A percentile compares a stretch with the other conserved stretches of the same genome.
Conservation (phyloP, 2,888 invertebrate species). For the Escarpia spicata region DNA sequence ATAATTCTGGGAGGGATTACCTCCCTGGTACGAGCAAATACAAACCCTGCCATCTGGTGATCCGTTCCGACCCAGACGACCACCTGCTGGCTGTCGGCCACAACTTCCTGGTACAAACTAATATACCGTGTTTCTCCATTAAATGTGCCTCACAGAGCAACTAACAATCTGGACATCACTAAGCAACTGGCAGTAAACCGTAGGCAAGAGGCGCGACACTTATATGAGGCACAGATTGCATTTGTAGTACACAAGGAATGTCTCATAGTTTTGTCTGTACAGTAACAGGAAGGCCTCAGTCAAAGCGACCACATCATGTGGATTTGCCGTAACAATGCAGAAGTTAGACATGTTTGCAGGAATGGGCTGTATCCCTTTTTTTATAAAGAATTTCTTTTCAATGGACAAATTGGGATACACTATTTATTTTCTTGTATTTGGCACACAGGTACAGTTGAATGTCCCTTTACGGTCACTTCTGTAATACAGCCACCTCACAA, state of each 20-base stretch:
- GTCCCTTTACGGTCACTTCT: no score
- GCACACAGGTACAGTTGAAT: no score
- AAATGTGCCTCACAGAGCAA: not conserved
- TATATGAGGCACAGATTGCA: not conserved
- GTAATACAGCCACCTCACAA: no score
- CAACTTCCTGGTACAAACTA: slow-evolving; percentile 16
- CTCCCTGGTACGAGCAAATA: not conserved
- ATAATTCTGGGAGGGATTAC: not conserved
- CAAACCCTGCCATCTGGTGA: not conserved
- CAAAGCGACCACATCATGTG: no score
- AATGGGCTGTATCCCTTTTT: no score
- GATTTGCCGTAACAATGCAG: no score
- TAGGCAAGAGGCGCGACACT: not conserved
- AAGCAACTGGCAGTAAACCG: not conserved
- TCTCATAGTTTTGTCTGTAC: not conserved
- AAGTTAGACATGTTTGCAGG: no score
- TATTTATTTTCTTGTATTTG: no score
- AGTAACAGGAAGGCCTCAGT: not conserved
- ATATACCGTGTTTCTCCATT: not conserved
- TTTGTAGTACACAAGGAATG: not conserved
- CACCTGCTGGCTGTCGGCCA: slow-evolving; percentile 10
- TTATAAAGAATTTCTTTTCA: no score
- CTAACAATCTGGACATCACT: not conserved
- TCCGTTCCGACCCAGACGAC: not conserved
- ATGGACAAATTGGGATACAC: no score